Evolutionary conservation across 2,113 vertebrate species (phyloP), one percentile per base, ranked within the genome.

Genomic region (Hyaena hyaena): DNA sequence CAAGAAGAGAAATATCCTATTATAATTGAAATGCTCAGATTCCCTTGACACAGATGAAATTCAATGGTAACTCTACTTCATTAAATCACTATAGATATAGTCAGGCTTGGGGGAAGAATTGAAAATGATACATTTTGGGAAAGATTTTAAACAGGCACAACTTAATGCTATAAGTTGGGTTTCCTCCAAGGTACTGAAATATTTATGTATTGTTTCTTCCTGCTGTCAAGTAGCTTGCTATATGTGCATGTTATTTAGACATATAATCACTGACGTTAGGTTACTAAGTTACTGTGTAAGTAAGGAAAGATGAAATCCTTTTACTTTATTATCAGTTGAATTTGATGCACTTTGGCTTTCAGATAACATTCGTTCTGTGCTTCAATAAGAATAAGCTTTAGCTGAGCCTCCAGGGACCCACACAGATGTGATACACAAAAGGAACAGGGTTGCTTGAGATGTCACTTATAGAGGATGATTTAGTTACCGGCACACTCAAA

Each of bases 71-170:
- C 61, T 94, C 79, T 82, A 88, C 88, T 93, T 97, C 83, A 95
- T 96, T 97, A 90, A 93, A 87, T 63, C 31, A 15, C 39, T 23
- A 2, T 53, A 68, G 84, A 96, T 48, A 93, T 7, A 89, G 50
- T 48, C 45, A 82, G 55, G 16, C 74, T 93, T 83, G 33, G 21
- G 43, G 85, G 71, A 95, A 95, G 69, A 95, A 93, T 83, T 80
- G 82, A 96, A 94, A 95, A 93, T 90, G 14, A 66, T 84, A 92
- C 50, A 96, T 80, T 97, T 95, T 85, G 24, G 43, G 66, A 88
- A 91, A 83, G 21, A 95, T 87, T 97, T 97, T 89, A 85, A 96
- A 73, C n/a, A 97, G 43, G 55, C 35, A 96, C 50, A 97, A 93
- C 39, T 63, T 93, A 93, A 95, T 61, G 39, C 84, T 88, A 7